A percentile compares a stretch with the other conserved stretches of the same genome.
phyloP scores from a whole-genome alignment of 2,797 vertebrate species.

The Malurus leucopterus region DNA sequence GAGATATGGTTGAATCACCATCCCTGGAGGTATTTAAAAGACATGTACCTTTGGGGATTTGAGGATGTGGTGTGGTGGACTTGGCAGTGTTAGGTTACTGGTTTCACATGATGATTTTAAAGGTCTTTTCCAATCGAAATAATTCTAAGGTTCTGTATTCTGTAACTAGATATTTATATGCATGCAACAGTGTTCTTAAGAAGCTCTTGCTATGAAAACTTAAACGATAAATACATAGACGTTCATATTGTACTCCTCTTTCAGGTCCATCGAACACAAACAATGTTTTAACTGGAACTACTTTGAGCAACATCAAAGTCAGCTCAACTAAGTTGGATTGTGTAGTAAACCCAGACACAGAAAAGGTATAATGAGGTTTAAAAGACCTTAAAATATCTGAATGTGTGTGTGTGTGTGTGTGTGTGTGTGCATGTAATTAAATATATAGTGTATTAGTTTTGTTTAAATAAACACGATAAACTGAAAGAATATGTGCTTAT shows the following conservation, averaged over 20 bases:
- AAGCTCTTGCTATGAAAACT: not conserved
- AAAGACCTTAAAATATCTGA: not conserved
- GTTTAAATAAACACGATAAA: not conserved
- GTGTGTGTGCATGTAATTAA: not conserved
- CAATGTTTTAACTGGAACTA: constrained; percentile 20
- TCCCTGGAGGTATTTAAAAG: not conserved
- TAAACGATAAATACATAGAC: not conserved
- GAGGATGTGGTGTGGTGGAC: not conserved
- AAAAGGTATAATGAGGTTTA: constrained; percentile 71
- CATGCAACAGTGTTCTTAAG: not conserved
- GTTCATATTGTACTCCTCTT: not conserved
- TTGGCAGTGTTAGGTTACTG: not conserved
- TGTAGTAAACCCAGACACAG: constrained; percentile 45
- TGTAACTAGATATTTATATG: not conserved
- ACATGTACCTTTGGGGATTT: not conserved
- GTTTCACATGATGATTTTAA: not conserved
- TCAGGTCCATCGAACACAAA: constrained; percentile 54
- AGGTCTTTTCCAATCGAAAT: not conserved
- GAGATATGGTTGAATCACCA: not conserved
- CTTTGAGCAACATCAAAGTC: constrained; percentile 54
- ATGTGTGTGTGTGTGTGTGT: accelerated
- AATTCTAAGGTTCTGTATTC: not conserved
- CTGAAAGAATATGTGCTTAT: not conserved
- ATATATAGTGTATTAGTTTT: not conserved
- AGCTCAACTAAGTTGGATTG: constrained; percentile 54